Evolutionary conservation across 1,140 invertebrate species (phyloP).

Genomic region (Hylaeus anthracinus): DNA sequence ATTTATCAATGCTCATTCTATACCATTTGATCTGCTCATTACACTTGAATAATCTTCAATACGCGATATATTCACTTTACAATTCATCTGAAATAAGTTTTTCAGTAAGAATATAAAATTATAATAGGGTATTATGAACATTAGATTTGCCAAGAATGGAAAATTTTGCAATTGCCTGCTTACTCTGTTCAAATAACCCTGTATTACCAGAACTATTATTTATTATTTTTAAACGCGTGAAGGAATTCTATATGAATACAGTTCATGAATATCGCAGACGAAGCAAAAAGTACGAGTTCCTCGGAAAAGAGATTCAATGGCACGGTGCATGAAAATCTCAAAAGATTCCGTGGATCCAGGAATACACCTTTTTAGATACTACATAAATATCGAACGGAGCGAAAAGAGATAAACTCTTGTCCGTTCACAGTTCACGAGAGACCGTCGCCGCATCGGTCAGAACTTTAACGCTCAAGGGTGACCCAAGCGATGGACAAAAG

Average conservation of each 20-base stretch:
- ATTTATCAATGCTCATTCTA: no score
- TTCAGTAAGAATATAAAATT: no score
- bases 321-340: constrained; percentile 51
- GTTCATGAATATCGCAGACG: neutral
- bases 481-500: constrained; percentile 60
- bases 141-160: no score
- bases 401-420: constrained; percentile 52
- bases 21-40: no score
- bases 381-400: constrained; percentile 69
- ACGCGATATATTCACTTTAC: no score
- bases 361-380: constrained; percentile 48
- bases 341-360: constrained; percentile 38
- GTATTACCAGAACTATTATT: no score
- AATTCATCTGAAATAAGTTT: no score
- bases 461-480: constrained; percentile 54
- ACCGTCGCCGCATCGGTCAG: constrained; percentile 44
- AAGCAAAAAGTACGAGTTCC: neutral
- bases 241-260: no score
- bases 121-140: no score
- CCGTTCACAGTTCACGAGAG: constrained; percentile 1
- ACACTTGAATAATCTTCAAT: no score
- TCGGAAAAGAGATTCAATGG: neutral
- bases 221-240: neutral
- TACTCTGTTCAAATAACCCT: no score
- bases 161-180: no score